A percentile compares a stretch with the other conserved stretches of the same genome.
phyloP scores from a whole-genome alignment of 2,797 vertebrate genomes.

The Danio tinwini region DNA sequence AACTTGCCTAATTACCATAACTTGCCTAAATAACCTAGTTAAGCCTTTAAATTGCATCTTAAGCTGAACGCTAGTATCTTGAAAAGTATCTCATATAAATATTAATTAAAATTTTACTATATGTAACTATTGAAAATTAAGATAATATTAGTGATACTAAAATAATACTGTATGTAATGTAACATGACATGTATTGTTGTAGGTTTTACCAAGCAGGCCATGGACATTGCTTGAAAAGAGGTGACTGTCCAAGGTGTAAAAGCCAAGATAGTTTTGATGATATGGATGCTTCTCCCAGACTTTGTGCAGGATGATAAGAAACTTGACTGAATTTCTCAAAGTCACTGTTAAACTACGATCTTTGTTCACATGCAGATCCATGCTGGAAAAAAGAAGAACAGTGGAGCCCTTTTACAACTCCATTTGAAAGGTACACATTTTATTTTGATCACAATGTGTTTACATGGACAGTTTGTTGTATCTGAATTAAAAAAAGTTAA shows the following conservation, averaged over 20 bases:
- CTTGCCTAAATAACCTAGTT: too few species aligned
- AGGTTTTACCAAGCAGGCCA: slow-evolving; percentile 86
- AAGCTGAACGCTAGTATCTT: too few species aligned
- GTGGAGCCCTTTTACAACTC: background rate
- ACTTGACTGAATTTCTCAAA: slow-evolving; percentile 80
- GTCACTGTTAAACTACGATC: slow-evolving; percentile 81
- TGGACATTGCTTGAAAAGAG: slow-evolving; percentile 83
- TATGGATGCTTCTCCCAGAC: slow-evolving; percentile 83
- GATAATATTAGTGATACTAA: too few species aligned
- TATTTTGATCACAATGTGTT: slow-evolving; percentile 78
- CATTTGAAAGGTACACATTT: background rate
- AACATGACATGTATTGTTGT: too few species aligned
- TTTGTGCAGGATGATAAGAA: slow-evolving; percentile 86
- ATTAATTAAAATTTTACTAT: too few species aligned
- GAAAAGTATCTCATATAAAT: too few species aligned
- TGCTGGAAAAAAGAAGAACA: slow-evolving; percentile 67
- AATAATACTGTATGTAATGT: too few species aligned
- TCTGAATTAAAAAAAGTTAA: too few species aligned
- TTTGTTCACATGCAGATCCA: slow-evolving; percentile 81
- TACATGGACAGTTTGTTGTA: slow-evolving; percentile 67
- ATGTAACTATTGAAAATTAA: too few species aligned
- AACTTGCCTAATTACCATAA: too few species aligned
- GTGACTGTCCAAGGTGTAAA: slow-evolving; percentile 86
- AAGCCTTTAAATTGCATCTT: too few species aligned
- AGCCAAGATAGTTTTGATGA: slow-evolving; percentile 87